phyloP scores from a whole-genome alignment of 1,140 invertebrate species.

The Calliphora vicina region DNA sequence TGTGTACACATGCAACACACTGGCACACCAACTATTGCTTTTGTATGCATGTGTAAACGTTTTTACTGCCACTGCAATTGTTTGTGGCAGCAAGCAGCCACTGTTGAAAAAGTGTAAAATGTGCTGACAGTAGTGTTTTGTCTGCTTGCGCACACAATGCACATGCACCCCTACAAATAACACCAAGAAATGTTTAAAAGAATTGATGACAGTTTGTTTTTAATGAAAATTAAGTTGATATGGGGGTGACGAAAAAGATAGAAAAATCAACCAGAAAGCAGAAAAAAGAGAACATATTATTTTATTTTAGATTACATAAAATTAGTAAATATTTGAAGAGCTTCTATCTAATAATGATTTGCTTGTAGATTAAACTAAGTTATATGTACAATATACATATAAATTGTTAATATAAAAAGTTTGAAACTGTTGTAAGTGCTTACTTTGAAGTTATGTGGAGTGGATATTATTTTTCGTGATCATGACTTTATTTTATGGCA shows the following conservation, averaged over 20 bases:
- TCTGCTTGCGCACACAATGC: neutral
- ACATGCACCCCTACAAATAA: neutral
- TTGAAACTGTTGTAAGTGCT: no score
- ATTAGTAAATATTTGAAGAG: neutral
- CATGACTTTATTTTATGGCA: no score
- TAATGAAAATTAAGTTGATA: slow-evolving; percentile 7
- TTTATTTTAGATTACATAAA: neutral
- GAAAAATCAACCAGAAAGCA: neutral
- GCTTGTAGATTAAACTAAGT: neutral
- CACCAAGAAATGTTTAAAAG: neutral
- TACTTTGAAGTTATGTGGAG: no score
- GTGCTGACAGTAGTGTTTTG: slow-evolving; percentile 12
- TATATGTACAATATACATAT: no score
- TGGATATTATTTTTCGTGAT: no score
- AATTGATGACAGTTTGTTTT: slow-evolving; percentile 14
- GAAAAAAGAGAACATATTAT: neutral
- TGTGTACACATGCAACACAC: neutral
- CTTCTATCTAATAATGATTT: neutral
- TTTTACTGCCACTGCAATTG: neutral
- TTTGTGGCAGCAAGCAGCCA: neutral
- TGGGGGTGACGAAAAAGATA: neutral
- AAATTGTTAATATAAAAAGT: no score
- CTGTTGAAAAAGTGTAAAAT: slow-evolving; percentile 6
- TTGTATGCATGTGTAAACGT: neutral
- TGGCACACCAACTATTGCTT: neutral